Evolutionary conservation across 2,113 vertebrate species (phyloP), one percentile per base, ranked within the genome.

Genomic region (Labrus mixtus): DNA sequence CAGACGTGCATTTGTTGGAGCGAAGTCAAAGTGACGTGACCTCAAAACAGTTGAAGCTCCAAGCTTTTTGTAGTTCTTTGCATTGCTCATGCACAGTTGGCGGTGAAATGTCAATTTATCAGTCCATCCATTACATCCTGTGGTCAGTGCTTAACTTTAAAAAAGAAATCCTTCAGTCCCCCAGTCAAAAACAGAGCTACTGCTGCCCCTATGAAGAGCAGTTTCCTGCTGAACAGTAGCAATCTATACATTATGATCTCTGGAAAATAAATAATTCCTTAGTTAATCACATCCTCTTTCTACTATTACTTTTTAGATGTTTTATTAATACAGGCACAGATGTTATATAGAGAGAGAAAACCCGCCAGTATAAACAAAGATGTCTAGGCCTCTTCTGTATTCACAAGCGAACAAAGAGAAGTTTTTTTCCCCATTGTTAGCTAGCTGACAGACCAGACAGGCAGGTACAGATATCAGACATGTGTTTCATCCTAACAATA

Each of bases 311-410:
- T 25, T 2, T 22, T 33, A 36, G 64, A 55, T 71, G 55, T 78
- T 68, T 61, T 43, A n/a, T 39, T 55, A 48, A 29, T 15, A 22
- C 20, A 36, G 20, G 59, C 36, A 39, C 63, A 45, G 59, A 29
- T 59, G 63, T 51, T 61, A 33, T 46, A 20, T 78, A 51, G 12
- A 29, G 23, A 43, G 75, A 73, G 33, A 70, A 67, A 57, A 22
- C 8, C 6, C 78, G 65, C 61, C 39, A 45, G 17, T 56, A 22
- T 68, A 68, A 83, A 76, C 39, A 69, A 79, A 73, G 51, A 33
- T 68, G 67, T 64, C 54, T 74, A n/a, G 8, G 4, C 41, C 45
- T 50, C 33, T 16, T 33, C 23, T 70, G n/a, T 33, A 71, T 68
- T 55, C 43, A 57, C 13, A 45, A 65, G n/a, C 15, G 69, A 25